Evolutionary conservation across 2,113 vertebrate species (phyloP), one percentile per base, ranked within the genome.

Genomic region (Rhinoderma darwinii): DNA sequence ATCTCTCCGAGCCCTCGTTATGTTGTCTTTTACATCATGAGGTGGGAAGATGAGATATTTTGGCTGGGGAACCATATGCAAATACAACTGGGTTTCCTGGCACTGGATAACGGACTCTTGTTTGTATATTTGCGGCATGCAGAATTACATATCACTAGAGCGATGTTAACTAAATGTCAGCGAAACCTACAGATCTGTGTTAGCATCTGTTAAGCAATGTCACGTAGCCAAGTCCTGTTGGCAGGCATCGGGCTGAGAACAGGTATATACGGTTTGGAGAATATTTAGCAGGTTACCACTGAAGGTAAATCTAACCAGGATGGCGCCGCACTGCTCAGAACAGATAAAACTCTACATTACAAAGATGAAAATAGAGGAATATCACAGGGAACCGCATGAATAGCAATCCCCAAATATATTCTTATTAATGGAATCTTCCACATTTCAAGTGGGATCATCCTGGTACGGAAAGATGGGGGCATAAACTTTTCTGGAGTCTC

Each of bases 161-260:
- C 47, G 59, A 44, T 66, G 61, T 86, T 86, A 41, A 79, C 44
- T 70, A 86, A 79, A 80, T 86, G 84, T 80, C 73, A 59, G 70
- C 72, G 84, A 72, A 86, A 80, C 75, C 84, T 86, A 79, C 75
- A 75, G 41, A 41, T 80, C 75, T 86, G 61, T 50, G 44, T 79
- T 77, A 79, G 84, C 76, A 86, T 86, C 75, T 86, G 84, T 70
- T 80, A 59, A 27, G 76, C 72, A 80, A 47, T 30, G 30, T 68
- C 44, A 66, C 47, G 37, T 54, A 72, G 76, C 61, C 84, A 79
- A 80, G 44, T 80, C 76, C 43, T 77, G 43, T 59, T 86, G 84
- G 84, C 76, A 86, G 47, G 54, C 61, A 25, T 59, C 5, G 37
- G 27, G 32, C 84, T 30, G 1, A 6, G 72, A 72, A 30, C 76